Conservation (phyloP, 2,888 invertebrate species). For the Tiphia femorata region DNA sequence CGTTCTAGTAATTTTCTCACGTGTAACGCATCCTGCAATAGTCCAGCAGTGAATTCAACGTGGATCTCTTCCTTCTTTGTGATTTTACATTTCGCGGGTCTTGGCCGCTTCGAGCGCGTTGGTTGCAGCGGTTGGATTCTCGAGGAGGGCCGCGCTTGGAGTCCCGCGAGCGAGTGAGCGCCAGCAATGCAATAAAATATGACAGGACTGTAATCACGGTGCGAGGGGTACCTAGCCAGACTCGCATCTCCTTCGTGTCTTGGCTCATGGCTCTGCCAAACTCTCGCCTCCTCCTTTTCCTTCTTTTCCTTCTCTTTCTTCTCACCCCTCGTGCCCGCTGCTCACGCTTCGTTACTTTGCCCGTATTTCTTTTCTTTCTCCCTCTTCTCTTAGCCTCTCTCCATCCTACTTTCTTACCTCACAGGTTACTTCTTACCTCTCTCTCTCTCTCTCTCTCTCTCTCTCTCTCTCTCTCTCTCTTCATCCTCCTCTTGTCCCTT, state of each 20-base stretch:
- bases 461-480: slow-evolving; percentile 21
- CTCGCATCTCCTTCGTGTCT: slow-evolving; percentile 33
- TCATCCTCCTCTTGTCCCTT: slow-evolving; percentile 24
- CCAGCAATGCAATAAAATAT: slow-evolving; percentile 59
- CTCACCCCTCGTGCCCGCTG: background rate
- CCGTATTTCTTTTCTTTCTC: background rate
- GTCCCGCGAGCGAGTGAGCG: slow-evolving; percentile 9
- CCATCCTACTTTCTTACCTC: too few relatives aligned
- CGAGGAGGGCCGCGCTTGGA: too few relatives aligned
- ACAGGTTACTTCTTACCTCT: slow-evolving; percentile 13
- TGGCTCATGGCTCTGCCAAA: slow-evolving; percentile 25
- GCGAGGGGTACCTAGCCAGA: slow-evolving; percentile 37
- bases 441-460: slow-evolving; percentile 23
- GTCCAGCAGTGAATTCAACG: background rate
- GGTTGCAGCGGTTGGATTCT: slow-evolving; percentile 19
- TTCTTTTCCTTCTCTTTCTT: background rate
- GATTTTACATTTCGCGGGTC: background rate
- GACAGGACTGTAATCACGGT: slow-evolving; percentile 62
- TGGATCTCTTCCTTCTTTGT: background rate
- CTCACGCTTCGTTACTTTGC: too few relatives aligned
- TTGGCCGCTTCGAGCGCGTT: slow-evolving; percentile 1
- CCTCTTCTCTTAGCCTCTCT: background rate
- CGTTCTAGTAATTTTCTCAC: too few relatives aligned
- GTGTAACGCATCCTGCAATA: too few relatives aligned
- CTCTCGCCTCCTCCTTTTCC: slow-evolving; percentile 13